Base-by-base conservation (phyloP, 1,140 invertebrate species). In the Chrysoperla carnea region DNA sequence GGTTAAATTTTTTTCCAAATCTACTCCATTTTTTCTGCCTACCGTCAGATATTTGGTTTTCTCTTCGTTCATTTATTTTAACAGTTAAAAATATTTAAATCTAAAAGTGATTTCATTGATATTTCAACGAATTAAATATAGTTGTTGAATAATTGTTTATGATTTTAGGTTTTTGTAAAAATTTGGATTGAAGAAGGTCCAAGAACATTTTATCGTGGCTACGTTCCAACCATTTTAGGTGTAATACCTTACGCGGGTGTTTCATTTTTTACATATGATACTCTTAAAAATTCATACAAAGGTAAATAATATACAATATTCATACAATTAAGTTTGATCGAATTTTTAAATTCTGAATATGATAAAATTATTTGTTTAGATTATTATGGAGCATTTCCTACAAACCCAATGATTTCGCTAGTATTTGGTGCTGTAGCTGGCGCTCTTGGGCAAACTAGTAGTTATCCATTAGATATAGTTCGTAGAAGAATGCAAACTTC, bases 251-350 rank as follows among this genome's bases (percentile, higher is more conserved):
- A 99, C 64, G 93, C 95, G 8, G 95, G 95, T 8, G 84, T 83
- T 38, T 93, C 90, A 36, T 99, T 99, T 65, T 97, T 88, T 60
- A 96, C 91, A 0, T 99, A 95, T 62, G 94, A 98, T 66, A 84
- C 84, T 14, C 66, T 96, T 5, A 98, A 97, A 65, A 73, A 80
- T 40, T 61, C 74, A 44, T 75, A 92, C 58, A 64, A 69, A 57
- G 81, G 89, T 91, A 63, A 66, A 58, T 59, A 39, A 8, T 12
- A n/a, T n/a, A n/a, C n/a, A n/a, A n/a, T n/a, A 43, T 28, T 13
- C 40, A 37, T 31, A 23, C 29, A 41, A 28, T 41, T 11, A 39
- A 13, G 4, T 41, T 11, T 28, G 33, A 35, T n/a, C 28, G 35
- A 13, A 8, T 42, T 7, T 44, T 40, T 39, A 12, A 14, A 15